Conservation (phyloP, 2,797 vertebrate species). For the Cryptoblepharus egeriae region DNA sequence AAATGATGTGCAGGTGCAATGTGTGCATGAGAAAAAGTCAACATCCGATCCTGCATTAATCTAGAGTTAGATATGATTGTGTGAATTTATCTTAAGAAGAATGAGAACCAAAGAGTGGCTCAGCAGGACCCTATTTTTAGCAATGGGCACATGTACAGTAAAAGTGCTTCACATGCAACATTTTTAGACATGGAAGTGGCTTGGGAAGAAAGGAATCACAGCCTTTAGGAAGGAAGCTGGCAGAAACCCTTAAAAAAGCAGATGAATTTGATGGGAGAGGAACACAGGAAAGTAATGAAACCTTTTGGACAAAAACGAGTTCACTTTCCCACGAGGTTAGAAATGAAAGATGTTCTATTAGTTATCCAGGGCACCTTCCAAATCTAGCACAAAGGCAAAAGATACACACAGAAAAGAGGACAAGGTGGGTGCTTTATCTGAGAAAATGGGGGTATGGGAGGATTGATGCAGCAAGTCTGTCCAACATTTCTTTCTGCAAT, state of each 20-base stretch:
- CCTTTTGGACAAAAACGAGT: neutral
- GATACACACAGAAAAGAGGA: neutral
- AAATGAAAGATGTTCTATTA: conserved; percentile 19
- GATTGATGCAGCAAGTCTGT: neutral
- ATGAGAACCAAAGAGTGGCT: neutral
- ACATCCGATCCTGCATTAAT: neutral
- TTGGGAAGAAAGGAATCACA: neutral
- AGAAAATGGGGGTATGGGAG: neutral
- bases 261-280: neutral
- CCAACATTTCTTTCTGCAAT: neutral
- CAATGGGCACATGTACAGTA: neutral
- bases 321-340: neutral
- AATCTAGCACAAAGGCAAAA: conserved; percentile 5
- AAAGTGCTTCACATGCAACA: neutral
- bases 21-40: neutral
- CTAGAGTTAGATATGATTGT: neutral
- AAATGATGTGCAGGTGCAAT: neutral
- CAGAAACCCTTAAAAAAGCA: conserved; percentile 2
- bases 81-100: neutral
- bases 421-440: neutral
- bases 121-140: neutral
- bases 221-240: neutral
- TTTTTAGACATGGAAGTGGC: neutral
- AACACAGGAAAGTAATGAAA: neutral
- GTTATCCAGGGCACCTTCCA: conserved; percentile 34